These are phyloP conservation scores for Furcula furcula DNA, from an alignment of 2,888 invertebrate genomes.

Conservation along the genomic window DNA sequence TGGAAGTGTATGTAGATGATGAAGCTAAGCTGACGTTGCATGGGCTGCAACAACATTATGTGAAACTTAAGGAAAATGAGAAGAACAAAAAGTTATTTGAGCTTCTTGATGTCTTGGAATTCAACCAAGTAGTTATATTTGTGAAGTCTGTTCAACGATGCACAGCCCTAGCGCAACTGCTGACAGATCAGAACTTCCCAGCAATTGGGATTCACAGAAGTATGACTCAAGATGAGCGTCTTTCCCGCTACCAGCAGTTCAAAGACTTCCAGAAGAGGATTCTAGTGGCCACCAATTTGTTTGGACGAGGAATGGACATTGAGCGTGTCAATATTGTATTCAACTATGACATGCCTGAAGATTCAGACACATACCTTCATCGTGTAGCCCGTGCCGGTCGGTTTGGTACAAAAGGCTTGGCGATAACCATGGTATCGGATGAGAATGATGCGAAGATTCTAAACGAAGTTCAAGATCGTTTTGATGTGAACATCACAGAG, in stretches of 20 bases:
- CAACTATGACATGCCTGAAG: slow-evolving; percentile 99
- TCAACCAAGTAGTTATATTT: slow-evolving; percentile 99
- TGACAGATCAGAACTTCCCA: slow-evolving; percentile 99
- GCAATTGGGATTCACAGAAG: slow-evolving; percentile 99
- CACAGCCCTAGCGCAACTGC: slow-evolving; percentile 95
- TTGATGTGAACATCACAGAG: slow-evolving; percentile 99
- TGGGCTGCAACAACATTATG: slow-evolving; percentile 99
- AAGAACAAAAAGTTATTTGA: slow-evolving; percentile 99
- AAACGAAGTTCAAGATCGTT: slow-evolving; percentile 99
- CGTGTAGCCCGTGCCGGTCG: slow-evolving; percentile 98
- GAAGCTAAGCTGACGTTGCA: slow-evolving; percentile 99
- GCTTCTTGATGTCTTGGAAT: slow-evolving; percentile 97
- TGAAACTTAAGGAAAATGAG: slow-evolving; percentile 99
- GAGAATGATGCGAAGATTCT: slow-evolving; percentile 98
- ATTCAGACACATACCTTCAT: slow-evolving; percentile 99
- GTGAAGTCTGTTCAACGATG: slow-evolving; percentile 99
- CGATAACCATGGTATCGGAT: slow-evolving; percentile 99
- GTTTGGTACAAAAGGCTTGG: slow-evolving; percentile 99
- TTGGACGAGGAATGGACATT: slow-evolving; percentile 99
- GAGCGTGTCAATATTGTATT: slow-evolving; percentile 99
- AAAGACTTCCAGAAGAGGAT: slow-evolving; percentile 99
- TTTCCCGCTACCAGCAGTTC: slow-evolving; percentile 98
- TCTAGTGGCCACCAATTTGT: slow-evolving; percentile 98
- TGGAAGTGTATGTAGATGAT: slow-evolving; percentile 99
- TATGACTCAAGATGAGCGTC: slow-evolving; percentile 98